Evolutionary conservation across 1,140 invertebrate species (phyloP).

Genomic region (Nephotettix cincticeps): DNA sequence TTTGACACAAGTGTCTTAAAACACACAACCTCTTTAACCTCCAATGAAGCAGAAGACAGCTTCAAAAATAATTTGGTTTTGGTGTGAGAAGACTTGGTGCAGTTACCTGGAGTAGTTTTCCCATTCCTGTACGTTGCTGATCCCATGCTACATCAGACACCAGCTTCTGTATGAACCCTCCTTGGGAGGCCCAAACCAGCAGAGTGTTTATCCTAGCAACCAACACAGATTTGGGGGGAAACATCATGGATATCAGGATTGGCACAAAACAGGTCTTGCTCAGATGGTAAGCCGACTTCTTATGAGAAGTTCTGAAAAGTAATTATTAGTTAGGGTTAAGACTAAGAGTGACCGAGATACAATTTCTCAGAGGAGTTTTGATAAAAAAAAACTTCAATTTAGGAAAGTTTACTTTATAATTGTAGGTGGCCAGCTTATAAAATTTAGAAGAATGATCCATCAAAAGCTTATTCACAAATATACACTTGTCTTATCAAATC

Average conservation of each 20-base stretch:
- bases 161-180: conserved; percentile 64
- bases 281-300: conserved; percentile 63
- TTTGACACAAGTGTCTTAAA: too few relatives aligned
- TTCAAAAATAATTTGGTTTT: neutral
- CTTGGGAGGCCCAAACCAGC: conserved; percentile 59
- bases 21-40: too few relatives aligned
- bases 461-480: too few relatives aligned
- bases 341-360: too few relatives aligned
- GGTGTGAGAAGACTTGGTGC: too few relatives aligned
- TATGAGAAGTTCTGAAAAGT: conserved; percentile 41
- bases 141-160: conserved; percentile 66
- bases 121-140: conserved; percentile 57
- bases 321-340: too few relatives aligned
- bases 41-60: neutral
- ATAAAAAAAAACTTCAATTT: too few relatives aligned
- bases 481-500: too few relatives aligned
- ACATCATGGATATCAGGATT: conserved; percentile 61
- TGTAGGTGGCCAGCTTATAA: too few relatives aligned
- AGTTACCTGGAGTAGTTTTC: conserved; percentile 58
- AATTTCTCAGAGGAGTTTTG: too few relatives aligned
- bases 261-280: conserved; percentile 68
- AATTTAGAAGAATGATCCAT: too few relatives aligned
- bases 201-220: conserved; percentile 57
- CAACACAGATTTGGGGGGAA: conserved; percentile 61
- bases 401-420: too few relatives aligned